Evolutionary conservation across 2,113 vertebrate species (phyloP), one percentile per base, ranked within the genome.

Genomic region (Engraulis encrasicolus): DNA sequence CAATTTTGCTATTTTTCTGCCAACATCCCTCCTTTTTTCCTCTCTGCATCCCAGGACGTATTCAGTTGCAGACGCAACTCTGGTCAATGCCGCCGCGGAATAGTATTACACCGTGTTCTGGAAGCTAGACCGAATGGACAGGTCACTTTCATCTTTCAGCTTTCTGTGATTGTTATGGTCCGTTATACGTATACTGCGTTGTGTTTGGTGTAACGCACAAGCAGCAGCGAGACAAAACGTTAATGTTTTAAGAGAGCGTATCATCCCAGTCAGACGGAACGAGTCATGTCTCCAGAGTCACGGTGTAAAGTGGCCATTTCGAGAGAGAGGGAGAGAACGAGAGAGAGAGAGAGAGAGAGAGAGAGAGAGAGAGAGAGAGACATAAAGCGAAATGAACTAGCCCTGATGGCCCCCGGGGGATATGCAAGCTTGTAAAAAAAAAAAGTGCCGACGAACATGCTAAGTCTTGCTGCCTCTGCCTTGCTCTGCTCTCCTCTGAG

Each of bases 21-120:
- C 7, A 0, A 14, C 61, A 27, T 31, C 27, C 11, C 66, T 27
- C 66, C 15, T 18, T 36, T 18, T 36, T 34, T 90, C 85, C 89
- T 74, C 14, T 15, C 31, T 12, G 66, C 66, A 34, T 34, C 66
- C 34, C 12, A 2, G 85, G 85, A 85, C 89, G 89, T 88, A 91
- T 89, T 89, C 90, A 85, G 17, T 54, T 87, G 85, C 87, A 11
- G 87, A 85, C 91, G 91, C 92, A 91, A 93, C 91, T 85, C 79
- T 85, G 91, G 93, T 94, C 93, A 92, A 92, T 94, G 90, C 90
- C 5, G 83, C 80, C 89, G 88, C 83, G 80, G 91, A 91, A 91
- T 94, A 90, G 82, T 87, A 91, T 94, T 93, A 91, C 94, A 66
- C 58, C n/a, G 89, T 90, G 87, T 94, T 88, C 92, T 86, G 91